Conservation (phyloP, 2,888 invertebrate genomes). For the Pseudanteris insignis region DNA sequence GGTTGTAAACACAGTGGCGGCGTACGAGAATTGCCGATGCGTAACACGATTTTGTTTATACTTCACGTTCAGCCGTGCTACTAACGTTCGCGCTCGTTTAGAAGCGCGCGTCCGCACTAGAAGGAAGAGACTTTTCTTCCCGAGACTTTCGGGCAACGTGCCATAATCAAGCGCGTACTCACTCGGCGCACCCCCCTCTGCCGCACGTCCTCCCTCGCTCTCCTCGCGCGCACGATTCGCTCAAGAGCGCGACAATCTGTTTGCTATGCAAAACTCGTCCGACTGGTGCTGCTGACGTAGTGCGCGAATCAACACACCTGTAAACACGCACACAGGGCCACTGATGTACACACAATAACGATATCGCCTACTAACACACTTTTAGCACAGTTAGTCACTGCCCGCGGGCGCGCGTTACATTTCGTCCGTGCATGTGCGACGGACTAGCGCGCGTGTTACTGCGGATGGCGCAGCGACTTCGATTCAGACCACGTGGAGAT, state of each 20-base stretch:
- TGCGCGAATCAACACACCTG: slow-evolving; percentile 46
- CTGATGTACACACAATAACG: slow-evolving; percentile 18
- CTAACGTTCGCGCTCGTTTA: slow-evolving; percentile 11
- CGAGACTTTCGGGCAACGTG: slow-evolving; percentile 22
- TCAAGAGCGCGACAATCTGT: slow-evolving; percentile 63
- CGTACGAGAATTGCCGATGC: slow-evolving; percentile 36
- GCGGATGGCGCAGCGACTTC: not conserved
- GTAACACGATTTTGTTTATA: slow-evolving; percentile 44
- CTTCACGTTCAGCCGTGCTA: slow-evolving; percentile 33
- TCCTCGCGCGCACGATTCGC: slow-evolving; percentile 61
- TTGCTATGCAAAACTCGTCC: slow-evolving; percentile 65
- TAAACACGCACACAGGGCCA: not conserved
- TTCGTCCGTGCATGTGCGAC: slow-evolving; percentile 27
- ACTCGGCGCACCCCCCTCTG: slow-evolving; percentile 13
- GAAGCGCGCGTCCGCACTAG: slow-evolving; percentile 1
- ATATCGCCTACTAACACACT: slow-evolving; percentile 59
- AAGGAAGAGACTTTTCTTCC: slow-evolving; percentile 28
- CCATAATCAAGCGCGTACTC: slow-evolving; percentile 17
- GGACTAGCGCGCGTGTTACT: too few species aligned
- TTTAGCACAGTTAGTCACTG: slow-evolving; percentile 60
- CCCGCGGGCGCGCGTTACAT: slow-evolving; percentile 45
- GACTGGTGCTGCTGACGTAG: slow-evolving; percentile 61
- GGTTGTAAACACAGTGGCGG: slow-evolving; percentile 11
- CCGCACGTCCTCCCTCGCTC: slow-evolving; percentile 48
- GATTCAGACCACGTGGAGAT: slow-evolving; percentile 24